A percentile compares a stretch with the other conserved stretches of the same genome.
These are phyloP conservation scores for Ctenicera cuprea DNA, from an alignment of 2,888 invertebrate genomes.

Conservation along the genomic window DNA sequence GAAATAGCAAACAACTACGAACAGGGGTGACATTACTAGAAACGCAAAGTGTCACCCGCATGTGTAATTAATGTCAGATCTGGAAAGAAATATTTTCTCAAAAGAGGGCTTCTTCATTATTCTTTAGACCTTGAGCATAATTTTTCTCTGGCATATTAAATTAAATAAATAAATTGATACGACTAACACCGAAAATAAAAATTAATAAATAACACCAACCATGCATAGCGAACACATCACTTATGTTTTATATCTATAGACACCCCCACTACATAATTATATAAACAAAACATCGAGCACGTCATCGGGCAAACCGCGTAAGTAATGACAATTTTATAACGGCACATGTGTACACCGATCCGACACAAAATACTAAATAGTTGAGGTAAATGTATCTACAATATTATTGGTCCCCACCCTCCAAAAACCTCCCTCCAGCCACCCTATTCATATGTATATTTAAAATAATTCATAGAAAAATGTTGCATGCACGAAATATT, in stretches of 20 bases:
- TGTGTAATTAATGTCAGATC: constrained; percentile 57
- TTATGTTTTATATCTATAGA: constrained; percentile 40
- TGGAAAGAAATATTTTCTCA: constrained; percentile 28
- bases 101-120: not conserved
- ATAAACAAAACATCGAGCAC: constrained; percentile 42
- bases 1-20: constrained; percentile 65
- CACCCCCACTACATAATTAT: constrained; percentile 44
- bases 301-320: constrained; percentile 29
- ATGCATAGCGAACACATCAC: constrained; percentile 39
- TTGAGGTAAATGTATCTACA: constrained; percentile 59
- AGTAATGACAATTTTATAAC: constrained; percentile 42
- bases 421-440: constrained; percentile 57
- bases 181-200: constrained; percentile 1
- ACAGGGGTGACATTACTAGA: constrained; percentile 63
- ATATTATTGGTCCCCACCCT: constrained; percentile 59
- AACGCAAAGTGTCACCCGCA: constrained; percentile 66
- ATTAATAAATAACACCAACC: constrained; percentile 28
- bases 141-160: not conserved
- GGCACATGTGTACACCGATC: constrained; percentile 51
- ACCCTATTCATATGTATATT: constrained; percentile 53
- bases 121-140: not conserved
- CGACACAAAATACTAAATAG: constrained; percentile 55
- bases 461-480: constrained; percentile 62
- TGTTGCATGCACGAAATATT: constrained; percentile 56
- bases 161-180: not conserved